These are phyloP conservation scores for Volucella bombylans DNA, from an alignment of 2,888 invertebrate species.

Conservation along the genomic window DNA sequence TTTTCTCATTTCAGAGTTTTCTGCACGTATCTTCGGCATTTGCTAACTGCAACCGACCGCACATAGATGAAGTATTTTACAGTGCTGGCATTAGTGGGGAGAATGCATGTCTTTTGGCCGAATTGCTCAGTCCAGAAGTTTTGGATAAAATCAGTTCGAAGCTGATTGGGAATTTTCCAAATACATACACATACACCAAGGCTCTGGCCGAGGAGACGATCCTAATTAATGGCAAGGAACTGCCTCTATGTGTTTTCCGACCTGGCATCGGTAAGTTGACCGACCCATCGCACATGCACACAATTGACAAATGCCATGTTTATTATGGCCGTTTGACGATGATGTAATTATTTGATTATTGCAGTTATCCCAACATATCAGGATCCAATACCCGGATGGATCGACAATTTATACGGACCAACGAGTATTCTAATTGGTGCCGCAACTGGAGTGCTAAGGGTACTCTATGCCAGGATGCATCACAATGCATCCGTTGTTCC, in stretches of 20 bases:
- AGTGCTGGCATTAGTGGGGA: slow-evolving; percentile 79
- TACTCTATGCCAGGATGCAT: slow-evolving; percentile 78
- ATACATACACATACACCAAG: slow-evolving; percentile 89
- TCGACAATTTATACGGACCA: slow-evolving; percentile 87
- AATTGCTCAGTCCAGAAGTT: slow-evolving; percentile 79
- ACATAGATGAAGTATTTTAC: slow-evolving; percentile 82
- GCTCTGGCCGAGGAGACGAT: slow-evolving; percentile 87
- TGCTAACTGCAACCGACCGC: slow-evolving; percentile 84
- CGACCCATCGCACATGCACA: too few relatives aligned
- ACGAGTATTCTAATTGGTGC: slow-evolving; percentile 82
- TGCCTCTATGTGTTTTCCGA: slow-evolving; percentile 87
- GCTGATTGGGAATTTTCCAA: slow-evolving; percentile 83
- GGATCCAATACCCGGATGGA: slow-evolving; percentile 86
- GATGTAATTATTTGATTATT: slow-evolving; percentile 68
- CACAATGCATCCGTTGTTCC: slow-evolving; percentile 82
- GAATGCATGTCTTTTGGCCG: slow-evolving; percentile 79
- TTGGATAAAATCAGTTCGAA: slow-evolving; percentile 78
- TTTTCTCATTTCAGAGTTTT: slow-evolving; percentile 80
- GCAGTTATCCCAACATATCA: slow-evolving; percentile 83
- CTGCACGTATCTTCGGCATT: slow-evolving; percentile 88
- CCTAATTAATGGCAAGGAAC: slow-evolving; percentile 83
- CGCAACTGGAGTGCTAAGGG: slow-evolving; percentile 85
- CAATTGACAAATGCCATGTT: slow-evolving; percentile 16
- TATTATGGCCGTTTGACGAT: slow-evolving; percentile 31
- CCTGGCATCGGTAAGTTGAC: slow-evolving; percentile 86